phyloP scores from a whole-genome alignment of 2,797 vertebrate species.

The Agapornis canus region DNA sequence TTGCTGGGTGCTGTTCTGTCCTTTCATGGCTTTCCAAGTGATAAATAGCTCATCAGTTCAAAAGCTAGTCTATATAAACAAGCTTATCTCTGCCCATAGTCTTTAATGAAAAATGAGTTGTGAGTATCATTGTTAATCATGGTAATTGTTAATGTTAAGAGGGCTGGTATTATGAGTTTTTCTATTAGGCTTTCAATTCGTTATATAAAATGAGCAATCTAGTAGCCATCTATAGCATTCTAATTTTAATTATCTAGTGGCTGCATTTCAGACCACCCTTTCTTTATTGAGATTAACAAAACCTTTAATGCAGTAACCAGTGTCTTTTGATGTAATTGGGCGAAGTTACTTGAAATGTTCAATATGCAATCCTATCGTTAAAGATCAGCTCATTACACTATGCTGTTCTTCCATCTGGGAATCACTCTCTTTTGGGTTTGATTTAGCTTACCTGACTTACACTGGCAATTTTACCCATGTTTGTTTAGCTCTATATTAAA shows the following conservation, averaged over 20 bases:
- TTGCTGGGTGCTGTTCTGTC: conserved; percentile 81
- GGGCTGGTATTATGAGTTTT: conserved; percentile 83
- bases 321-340: conserved; percentile 6
- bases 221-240: conserved; percentile 61
- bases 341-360: neutral
- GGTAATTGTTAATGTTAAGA: conserved; percentile 92
- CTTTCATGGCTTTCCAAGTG: conserved; percentile 80
- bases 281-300: conserved; percentile 46
- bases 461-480: neutral
- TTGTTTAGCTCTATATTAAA: neutral
- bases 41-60: conserved; percentile 88
- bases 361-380: neutral
- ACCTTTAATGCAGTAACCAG: neutral
- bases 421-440: neutral
- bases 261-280: conserved; percentile 45
- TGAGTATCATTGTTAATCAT: conserved; percentile 94
- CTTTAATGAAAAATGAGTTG: conserved; percentile 92
- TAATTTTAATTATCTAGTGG: conserved; percentile 73
- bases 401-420: neutral
- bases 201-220: conserved; percentile 76
- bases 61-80: conserved; percentile 91
- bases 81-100: conserved; percentile 88
- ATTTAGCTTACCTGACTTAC: neutral
- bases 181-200: conserved; percentile 88
- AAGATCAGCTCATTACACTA: neutral